Percentiles rank a stretch among this genome's conserved stretches.
These are phyloP conservation scores for Leistus spinibarbis DNA, from an alignment of 2,888 invertebrate species.

Conservation along the genomic window DNA sequence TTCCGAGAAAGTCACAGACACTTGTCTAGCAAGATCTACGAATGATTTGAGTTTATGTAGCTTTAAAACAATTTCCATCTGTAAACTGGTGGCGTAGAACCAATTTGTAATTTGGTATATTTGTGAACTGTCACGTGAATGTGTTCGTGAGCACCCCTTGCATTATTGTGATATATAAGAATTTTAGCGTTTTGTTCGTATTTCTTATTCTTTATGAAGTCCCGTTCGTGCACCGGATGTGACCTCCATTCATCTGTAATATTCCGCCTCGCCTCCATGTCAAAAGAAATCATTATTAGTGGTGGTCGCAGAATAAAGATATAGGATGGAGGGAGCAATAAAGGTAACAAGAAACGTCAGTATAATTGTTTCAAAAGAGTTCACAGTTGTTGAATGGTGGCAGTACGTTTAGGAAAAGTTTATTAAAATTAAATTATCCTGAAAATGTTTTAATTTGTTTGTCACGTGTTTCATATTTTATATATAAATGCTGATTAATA, in stretches of 20 bases:
- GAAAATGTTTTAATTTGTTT: background rate
- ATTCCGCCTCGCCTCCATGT: slow-evolving; percentile 4
- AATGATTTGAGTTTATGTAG: too few species aligned
- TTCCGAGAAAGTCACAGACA: too few species aligned
- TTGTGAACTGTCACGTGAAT: too few species aligned
- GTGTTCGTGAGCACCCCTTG: background rate
- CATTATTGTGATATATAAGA: background rate
- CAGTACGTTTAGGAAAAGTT: background rate
- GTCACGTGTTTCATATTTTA: too few species aligned
- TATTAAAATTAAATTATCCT: background rate
- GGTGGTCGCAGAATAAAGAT: background rate
- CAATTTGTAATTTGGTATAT: background rate
- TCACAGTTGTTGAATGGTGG: background rate
- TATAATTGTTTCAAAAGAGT: background rate
- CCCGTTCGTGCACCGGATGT: slow-evolving; percentile 7
- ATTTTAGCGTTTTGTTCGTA: background rate
- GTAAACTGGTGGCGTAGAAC: too few species aligned
- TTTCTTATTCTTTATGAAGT: background rate
- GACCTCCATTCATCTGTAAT: slow-evolving; percentile 31
- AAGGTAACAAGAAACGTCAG: background rate
- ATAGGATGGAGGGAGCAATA: background rate
- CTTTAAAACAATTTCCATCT: too few species aligned
- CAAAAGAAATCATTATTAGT: slow-evolving; percentile 32
- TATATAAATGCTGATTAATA: too few species aligned
- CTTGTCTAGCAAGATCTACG: too few species aligned